Conservation (phyloP, 2,797 vertebrate species). For the Hephaestus fuliginosus region DNA sequence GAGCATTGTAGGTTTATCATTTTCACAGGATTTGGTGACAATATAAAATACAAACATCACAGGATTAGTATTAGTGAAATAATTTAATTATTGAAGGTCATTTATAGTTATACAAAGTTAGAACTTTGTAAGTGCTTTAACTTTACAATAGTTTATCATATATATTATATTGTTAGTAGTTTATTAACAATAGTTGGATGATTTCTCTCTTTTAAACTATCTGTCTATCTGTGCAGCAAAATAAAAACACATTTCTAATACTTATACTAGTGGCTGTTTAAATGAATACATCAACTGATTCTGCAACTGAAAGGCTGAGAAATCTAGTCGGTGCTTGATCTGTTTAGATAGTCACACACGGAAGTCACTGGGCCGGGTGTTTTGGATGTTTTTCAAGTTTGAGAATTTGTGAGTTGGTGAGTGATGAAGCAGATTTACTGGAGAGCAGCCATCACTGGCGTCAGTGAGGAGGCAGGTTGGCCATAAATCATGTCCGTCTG, state of each 20-base stretch:
- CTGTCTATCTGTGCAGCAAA: not conserved
- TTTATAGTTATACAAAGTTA: too few relatives aligned
- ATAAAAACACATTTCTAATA: not conserved
- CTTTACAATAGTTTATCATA: too few relatives aligned
- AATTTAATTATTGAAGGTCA: not conserved
- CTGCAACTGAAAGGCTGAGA: constrained; percentile 7
- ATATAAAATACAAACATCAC: not conserved
- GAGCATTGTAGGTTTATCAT: not conserved
- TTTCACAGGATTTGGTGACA: not conserved
- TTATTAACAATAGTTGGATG: not conserved
- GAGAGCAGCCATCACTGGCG: constrained; percentile 68
- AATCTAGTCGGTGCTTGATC: constrained; percentile 20
- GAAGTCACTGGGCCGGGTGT: constrained; percentile 32
- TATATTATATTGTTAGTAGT: not conserved
- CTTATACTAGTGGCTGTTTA: not conserved
- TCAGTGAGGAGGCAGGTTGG: constrained; percentile 68
- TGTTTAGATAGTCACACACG: constrained; percentile 37
- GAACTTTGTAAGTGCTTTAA: too few relatives aligned
- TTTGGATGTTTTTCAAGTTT: constrained; percentile 68
- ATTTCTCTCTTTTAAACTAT: not conserved
- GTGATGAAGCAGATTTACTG: constrained; percentile 65
- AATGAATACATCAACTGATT: constrained; percentile 21
- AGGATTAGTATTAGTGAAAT: not conserved
- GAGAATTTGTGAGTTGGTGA: constrained; percentile 68
- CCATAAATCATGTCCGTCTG: constrained; percentile 74